phyloP scores from a whole-genome alignment of 2,797 vertebrate species.

The Halcyon smyrnensis region DNA sequence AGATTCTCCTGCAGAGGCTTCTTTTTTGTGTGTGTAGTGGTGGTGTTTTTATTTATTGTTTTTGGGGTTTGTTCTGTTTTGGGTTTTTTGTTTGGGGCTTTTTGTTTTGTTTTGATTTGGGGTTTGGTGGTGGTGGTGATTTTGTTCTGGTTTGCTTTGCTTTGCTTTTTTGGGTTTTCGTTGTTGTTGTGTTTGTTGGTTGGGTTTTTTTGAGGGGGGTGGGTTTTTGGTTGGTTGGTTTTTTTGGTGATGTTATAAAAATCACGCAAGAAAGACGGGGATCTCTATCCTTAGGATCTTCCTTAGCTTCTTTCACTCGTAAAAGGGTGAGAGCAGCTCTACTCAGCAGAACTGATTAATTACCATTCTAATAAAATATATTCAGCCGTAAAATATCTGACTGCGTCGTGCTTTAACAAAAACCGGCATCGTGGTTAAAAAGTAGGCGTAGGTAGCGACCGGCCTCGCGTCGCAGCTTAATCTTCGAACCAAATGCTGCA shows the following conservation, averaged over 20 bases:
- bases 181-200: too few species aligned
- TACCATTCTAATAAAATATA: not conserved
- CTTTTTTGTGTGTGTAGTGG: too few species aligned
- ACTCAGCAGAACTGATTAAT: not conserved
- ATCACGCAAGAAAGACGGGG: not conserved
- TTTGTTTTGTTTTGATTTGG: too few species aligned
- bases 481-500: not conserved
- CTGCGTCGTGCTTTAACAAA: not conserved
- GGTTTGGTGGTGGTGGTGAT: too few species aligned
- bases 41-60: too few species aligned
- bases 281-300: not conserved
- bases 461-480: not conserved
- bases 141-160: too few species aligned
- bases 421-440: not conserved
- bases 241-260: not conserved
- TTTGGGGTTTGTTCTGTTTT: too few species aligned
- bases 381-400: not conserved
- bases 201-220: too few species aligned
- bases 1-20: not conserved
- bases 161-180: too few species aligned
- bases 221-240: too few species aligned
- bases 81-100: too few species aligned
- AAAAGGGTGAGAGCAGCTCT: not conserved
- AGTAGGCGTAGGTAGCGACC: accelerated
- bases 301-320: not conserved